phyloP scores from a whole-genome alignment of 2,797 vertebrate genomes.

The Brotula barbata region DNA sequence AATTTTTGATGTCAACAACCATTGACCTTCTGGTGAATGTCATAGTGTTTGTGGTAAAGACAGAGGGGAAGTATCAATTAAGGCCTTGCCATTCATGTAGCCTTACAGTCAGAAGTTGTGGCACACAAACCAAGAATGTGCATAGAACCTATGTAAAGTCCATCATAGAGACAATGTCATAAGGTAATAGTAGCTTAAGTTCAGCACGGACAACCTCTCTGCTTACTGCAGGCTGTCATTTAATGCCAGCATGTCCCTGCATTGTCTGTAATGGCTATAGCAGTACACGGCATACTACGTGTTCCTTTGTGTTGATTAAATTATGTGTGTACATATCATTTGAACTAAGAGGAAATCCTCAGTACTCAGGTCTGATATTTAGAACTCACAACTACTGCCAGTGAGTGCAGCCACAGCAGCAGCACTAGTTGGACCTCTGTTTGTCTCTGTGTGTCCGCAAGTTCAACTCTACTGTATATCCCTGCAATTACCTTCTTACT shows the following conservation, averaged over 20 bases:
- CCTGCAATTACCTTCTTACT: background rate
- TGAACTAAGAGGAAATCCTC: too few relatives aligned
- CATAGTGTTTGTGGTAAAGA: constrained; percentile 40
- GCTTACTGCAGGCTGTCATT: constrained; percentile 42
- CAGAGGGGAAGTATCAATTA: constrained; percentile 51
- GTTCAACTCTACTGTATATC: background rate
- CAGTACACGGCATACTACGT: too few relatives aligned
- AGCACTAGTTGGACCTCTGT: background rate
- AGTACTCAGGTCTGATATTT: too few relatives aligned
- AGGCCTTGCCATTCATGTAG: constrained; percentile 42
- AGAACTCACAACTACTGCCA: too few relatives aligned
- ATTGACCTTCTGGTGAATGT: constrained; percentile 38
- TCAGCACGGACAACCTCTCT: constrained; percentile 39
- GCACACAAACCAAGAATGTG: constrained; percentile 35
- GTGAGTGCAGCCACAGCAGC: too few relatives aligned
- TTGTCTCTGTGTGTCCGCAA: background rate
- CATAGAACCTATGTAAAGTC: constrained; percentile 19
- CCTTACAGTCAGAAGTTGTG: constrained; percentile 22
- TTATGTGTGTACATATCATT: too few relatives aligned
- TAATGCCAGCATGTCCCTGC: constrained; percentile 23
- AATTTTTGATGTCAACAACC: constrained; percentile 8
- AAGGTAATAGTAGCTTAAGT: constrained; percentile 31
- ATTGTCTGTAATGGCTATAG: constrained; percentile 16
- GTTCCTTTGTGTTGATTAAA: too few relatives aligned
- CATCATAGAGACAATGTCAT: constrained; percentile 18